Evolutionary conservation across 2,888 invertebrate genomes (phyloP).

Genomic region (Erannis defoliaria): DNA sequence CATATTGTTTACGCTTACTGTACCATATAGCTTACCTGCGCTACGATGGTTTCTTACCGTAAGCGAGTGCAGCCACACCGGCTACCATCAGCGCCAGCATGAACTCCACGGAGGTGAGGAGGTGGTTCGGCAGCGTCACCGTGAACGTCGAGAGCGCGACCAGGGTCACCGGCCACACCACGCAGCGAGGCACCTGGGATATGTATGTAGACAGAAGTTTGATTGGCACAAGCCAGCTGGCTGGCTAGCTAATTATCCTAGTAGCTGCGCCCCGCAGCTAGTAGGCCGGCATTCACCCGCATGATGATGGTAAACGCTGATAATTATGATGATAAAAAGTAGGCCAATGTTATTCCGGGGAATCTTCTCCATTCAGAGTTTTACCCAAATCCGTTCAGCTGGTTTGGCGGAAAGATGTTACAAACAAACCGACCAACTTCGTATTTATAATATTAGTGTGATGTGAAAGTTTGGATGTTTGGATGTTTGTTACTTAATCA

Average conservation of each 20-base stretch:
- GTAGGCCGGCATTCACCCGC: neutral
- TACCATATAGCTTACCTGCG: too few species aligned
- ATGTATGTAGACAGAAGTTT: neutral
- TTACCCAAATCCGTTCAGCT: too few species aligned
- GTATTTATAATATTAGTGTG: too few species aligned
- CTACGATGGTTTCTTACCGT: conserved; percentile 70
- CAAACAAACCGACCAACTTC: too few species aligned
- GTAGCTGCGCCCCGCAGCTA: too few species aligned
- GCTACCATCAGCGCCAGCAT: conserved; percentile 56
- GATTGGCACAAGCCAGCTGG: neutral
- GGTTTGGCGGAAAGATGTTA: too few species aligned
- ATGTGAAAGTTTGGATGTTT: too few species aligned
- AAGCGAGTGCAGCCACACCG: conserved; percentile 68
- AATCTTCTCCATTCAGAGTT: too few species aligned
- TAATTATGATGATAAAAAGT: too few species aligned
- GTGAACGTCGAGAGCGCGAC: conserved; percentile 64
- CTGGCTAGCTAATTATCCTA: neutral
- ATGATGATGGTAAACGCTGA: neutral
- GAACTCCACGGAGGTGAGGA: conserved; percentile 64
- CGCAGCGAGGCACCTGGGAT: conserved; percentile 70
- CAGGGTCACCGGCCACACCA: conserved; percentile 70
- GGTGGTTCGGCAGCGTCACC: conserved; percentile 70
- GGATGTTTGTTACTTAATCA: too few species aligned
- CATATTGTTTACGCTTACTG: too few species aligned
- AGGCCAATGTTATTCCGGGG: too few species aligned